Evolutionary conservation across 2,888 invertebrate species (phyloP), one percentile per base, ranked within the genome.

Genomic region (Anoplius nigerrimus): DNA sequence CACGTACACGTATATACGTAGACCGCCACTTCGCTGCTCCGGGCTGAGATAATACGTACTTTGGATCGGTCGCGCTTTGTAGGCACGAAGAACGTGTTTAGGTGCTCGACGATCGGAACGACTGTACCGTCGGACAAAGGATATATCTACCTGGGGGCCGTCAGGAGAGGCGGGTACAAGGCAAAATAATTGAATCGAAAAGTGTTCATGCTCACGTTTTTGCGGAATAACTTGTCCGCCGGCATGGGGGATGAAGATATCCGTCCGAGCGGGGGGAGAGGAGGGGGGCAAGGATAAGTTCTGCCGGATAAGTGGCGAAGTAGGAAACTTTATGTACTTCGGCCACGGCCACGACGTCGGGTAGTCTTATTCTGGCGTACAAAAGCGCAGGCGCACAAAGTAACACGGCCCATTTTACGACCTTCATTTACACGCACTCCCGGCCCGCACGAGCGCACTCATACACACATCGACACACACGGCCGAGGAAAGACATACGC

Each of bases 71-170:
- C 65, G 69, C 70, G 69, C 70, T 73, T 70, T 77, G 72, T 72
- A 74, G 71, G 59, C 76, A 75, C 71, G 75, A 75, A 71, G 73
- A 81, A 82, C 70, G 75, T 74, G 82, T 77, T 79, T 79, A 81
- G 81, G 67, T 79, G 77, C 73, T 80, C 81, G 69, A 57, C 73
- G 80, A 80, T 78, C 63, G 72, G 76, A 80, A 76, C 76, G 81
- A 71, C 65, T 74, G 71, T 60, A 72, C 66, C 65, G 69, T 55
- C 72, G 57, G 69, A 79, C 81, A 81, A 79, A 79, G 76, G 74
- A 74, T 72, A 71, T n/a, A 67, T 71, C 75, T 76, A 72, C 66
- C 69, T 55, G 4, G 64, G 63, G 65, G 56, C 73, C 62, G 68
- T 46, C 22, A 71, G 72, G 54, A 60, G 61, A 63, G 70, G 77